Evolutionary conservation across 2,888 invertebrate species (phyloP).

Genomic region (Nymphalis polychloros): DNA sequence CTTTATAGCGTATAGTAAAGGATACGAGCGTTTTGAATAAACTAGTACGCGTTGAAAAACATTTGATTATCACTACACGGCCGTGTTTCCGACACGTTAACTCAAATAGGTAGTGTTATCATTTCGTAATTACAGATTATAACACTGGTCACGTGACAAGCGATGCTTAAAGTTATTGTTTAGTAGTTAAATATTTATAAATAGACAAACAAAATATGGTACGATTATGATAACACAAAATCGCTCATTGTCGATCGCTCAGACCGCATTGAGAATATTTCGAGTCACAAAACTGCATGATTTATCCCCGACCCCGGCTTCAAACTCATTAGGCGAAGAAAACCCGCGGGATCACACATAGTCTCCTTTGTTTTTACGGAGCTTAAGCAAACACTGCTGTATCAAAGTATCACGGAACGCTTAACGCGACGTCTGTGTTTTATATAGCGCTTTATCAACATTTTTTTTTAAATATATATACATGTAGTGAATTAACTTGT

Average conservation of each 20-base stretch:
- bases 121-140: too few relatives aligned
- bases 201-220: too few relatives aligned
- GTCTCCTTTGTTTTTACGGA: conserved; percentile 43
- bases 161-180: too few relatives aligned
- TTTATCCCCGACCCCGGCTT: conserved; percentile 63
- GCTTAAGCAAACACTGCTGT: conserved; percentile 24
- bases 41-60: too few relatives aligned
- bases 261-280: conserved; percentile 43
- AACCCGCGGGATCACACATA: conserved; percentile 59
- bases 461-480: not conserved
- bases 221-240: not conserved
- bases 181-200: not conserved
- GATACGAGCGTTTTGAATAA: not conserved
- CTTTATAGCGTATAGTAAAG: conserved; percentile 28
- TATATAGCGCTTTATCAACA: conserved; percentile 11
- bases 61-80: too few relatives aligned
- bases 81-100: too few relatives aligned
- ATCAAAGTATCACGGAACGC: conserved; percentile 20
- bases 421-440: conserved; percentile 14
- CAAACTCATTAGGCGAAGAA: conserved; percentile 64
- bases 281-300: conserved; percentile 64
- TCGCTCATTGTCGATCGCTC: conserved; percentile 10
- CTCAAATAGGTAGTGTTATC: too few relatives aligned
- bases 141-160: too few relatives aligned
- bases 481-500: not conserved